Percentiles rank a stretch among this genome's conserved stretches.
Conservation (phyloP, 2,797 vertebrate genomes). For the Eulemur albifrons region DNA sequence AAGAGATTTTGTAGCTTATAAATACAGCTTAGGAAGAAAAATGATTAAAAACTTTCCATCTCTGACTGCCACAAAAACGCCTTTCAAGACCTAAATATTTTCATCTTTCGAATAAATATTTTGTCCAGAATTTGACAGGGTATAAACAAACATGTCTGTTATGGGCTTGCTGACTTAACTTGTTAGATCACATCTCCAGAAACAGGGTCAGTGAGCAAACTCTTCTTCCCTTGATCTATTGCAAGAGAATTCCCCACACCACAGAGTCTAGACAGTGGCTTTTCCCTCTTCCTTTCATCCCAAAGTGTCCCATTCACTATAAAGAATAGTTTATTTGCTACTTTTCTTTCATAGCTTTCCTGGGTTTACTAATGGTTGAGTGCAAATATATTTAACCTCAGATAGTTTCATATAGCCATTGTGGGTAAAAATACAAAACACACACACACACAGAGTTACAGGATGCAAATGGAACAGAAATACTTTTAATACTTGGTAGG, state of each 20-base stretch:
- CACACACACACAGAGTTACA: neutral
- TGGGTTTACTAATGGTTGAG: neutral
- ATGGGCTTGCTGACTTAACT: neutral
- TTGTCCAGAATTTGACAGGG: constrained; percentile 54
- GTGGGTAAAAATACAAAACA: neutral
- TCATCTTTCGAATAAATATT: constrained; percentile 68
- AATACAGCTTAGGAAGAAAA: neutral
- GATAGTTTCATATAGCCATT: neutral
- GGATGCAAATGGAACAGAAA: neutral
- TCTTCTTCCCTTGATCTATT: neutral
- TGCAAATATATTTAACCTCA: neutral
- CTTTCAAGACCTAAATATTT: constrained; percentile 62
- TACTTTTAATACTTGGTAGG: neutral
- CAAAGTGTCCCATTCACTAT: neutral
- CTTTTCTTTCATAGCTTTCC: constrained; percentile 28
- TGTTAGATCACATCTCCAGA: neutral
- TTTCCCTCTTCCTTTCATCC: neutral
- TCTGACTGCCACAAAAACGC: neutral
- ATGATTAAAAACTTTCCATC: constrained; percentile 41
- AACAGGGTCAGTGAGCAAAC: neutral
- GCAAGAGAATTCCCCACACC: neutral
- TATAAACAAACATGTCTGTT: constrained; percentile 48
- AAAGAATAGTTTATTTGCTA: neutral
- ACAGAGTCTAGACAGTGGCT: neutral
- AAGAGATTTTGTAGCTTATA: constrained; percentile 5